A percentile compares a stretch with the other conserved stretches of the same genome.
These are phyloP conservation scores for Scyliorhinus canicula DNA, from an alignment of 2,797 vertebrate genomes.

Conservation along the genomic window DNA sequence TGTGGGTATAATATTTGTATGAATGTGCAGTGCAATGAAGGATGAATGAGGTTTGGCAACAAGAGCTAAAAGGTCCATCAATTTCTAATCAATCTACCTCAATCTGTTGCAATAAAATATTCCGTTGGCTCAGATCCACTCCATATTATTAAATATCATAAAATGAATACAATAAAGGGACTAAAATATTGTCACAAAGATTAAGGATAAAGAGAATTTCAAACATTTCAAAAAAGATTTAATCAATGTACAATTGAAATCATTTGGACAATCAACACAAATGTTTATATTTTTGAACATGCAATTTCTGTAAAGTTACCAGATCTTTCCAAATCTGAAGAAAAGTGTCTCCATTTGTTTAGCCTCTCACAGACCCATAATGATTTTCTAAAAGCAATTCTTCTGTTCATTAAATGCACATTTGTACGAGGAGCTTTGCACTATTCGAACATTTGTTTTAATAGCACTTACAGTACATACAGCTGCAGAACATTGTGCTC, in stretches of 20 bases:
- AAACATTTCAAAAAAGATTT: background rate
- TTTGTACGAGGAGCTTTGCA: background rate
- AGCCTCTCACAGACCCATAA: background rate
- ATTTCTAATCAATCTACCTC: background rate
- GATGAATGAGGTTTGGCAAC: background rate
- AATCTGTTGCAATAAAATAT: background rate
- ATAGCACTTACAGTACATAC: background rate
- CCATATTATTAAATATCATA: background rate
- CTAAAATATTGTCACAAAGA: background rate
- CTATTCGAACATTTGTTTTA: slow-evolving; percentile 11
- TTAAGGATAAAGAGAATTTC: background rate
- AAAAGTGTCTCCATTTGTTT: background rate
- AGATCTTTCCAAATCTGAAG: background rate
- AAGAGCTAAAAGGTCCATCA: too few relatives aligned
- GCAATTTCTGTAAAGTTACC: background rate
- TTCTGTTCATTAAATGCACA: slow-evolving; percentile 9
- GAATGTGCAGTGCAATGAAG: background rate
- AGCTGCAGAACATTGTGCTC: background rate
- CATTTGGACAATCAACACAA: background rate
- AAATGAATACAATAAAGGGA: background rate
- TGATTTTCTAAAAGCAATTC: background rate
- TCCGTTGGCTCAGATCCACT: background rate
- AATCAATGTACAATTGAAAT: background rate
- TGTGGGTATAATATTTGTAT: background rate
- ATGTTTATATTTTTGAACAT: background rate